Conservation (phyloP, 1,140 invertebrate genomes). For the Rhagoletis zephyria region DNA sequence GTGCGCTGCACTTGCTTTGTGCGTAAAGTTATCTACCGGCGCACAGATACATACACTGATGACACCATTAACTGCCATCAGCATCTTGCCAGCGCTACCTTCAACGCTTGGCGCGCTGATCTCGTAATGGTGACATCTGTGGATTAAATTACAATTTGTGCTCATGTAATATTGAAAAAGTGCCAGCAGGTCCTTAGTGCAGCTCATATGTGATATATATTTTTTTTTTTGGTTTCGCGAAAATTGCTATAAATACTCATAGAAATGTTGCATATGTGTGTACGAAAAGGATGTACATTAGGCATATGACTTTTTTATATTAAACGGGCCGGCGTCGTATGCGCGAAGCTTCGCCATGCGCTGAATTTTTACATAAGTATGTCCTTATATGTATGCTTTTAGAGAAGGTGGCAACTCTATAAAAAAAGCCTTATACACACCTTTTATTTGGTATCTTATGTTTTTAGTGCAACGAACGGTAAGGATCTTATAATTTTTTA, state of each 20-base stretch:
- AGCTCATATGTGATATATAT: conserved; percentile 48
- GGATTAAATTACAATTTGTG: conserved; percentile 74
- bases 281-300: not conserved
- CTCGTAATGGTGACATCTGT: conserved; percentile 73
- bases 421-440: too few relatives aligned
- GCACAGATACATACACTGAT: conserved; percentile 18
- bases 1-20: conserved; percentile 32
- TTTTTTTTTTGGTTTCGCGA: not conserved
- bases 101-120: conserved; percentile 58
- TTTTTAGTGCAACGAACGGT: too few relatives aligned
- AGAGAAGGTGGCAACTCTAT: too few relatives aligned
- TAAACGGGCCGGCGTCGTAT: too few relatives aligned
- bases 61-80: conserved; percentile 1
- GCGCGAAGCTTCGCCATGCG: not conserved
- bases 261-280: conserved; percentile 20
- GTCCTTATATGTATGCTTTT: not conserved
- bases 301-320: too few relatives aligned
- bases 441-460: too few relatives aligned
- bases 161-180: conserved; percentile 71
- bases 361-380: not conserved
- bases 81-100: not conserved
- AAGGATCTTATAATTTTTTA: too few relatives aligned
- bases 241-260: not conserved
- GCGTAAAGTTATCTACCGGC: conserved; percentile 20
- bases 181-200: conserved; percentile 51